Base-by-base conservation (phyloP, 2,888 invertebrate species). In the Melieria picta region DNA sequence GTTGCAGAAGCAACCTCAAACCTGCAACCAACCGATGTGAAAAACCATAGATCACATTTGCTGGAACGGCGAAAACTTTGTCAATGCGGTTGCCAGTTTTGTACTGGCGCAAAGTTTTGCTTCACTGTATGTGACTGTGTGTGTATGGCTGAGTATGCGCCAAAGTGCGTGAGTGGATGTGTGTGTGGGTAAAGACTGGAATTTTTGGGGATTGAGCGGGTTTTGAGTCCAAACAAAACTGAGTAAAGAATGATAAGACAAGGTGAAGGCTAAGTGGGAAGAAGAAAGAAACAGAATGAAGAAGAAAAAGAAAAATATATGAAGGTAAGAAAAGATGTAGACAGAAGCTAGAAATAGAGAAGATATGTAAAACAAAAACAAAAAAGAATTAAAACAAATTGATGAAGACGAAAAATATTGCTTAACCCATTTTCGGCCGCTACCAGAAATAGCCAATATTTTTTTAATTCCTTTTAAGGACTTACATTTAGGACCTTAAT, bases 1-100 rank as follows among this genome's bases (percentile, higher is more conserved):
- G 30, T 30, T 69, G 62, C 50, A 56, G 42, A 57, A 50, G 65
- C 45, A 48, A n/a, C 52, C 48, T 68, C 52, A 46, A 16, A 47
- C 4, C 46, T 67, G 67, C 68, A 74, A 55, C 67, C 63, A 13
- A 73, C 63, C 71, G 65, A 69, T 62, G 52, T 63, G 16, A 61
- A 78, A 77, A 74, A 73, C 77, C 79, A 79, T 81, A 81, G 82
- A 81, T 81, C 82, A 80, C 82, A 80, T 79, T 78, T 76, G 73
- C 72, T 67, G 66, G 61, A 50, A 64, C 61, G 72, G 57, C 69
- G 56, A 60, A 69, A 72, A 72, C 69, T 74, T 74, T 72, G 69
- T 74, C 74, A 72, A 74, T 74, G 74, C 74, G 74, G 74, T 74
- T 72, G 30, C n/a, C 61, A 16, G 68, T 64, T 62, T 65, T 30